Evolutionary conservation across 2,888 invertebrate species (phyloP), one percentile per base, ranked within the genome.

Genomic region (Prosapia bicincta): DNA sequence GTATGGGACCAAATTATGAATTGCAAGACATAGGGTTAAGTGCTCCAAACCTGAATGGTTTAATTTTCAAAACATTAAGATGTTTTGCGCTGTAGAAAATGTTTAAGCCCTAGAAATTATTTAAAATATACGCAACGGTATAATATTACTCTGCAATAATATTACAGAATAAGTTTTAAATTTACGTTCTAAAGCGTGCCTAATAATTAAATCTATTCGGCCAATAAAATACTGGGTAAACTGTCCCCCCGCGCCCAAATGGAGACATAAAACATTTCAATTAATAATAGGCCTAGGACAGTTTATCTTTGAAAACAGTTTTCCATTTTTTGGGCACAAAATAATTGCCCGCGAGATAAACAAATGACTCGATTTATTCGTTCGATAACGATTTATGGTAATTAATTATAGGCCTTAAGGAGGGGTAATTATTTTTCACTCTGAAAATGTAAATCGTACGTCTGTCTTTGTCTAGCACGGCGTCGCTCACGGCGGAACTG

Each of bases 401-500:
- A 74, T 74, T 74, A 74, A 74, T 74, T 74, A 74, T 74, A 74
- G 74, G 32, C 74, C 74, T 74, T 69, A 74, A 74, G 74, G 69
- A 68, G 68, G 38, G 74, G 65, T 74, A 74, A 74, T 74, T 74
- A 74, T 74, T 74, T 74, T 74, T 65, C 68, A 68, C 43, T 69
- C 65, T 38, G 68, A 74, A 74, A 68, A 74, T 74, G 74, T 74
- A 74, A 74, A 74, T 74, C 65, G 68, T 54, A 25, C 28, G 74
- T 69, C 74, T 43, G 74, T 74, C 71, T 66, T 38, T 30, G 75
- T 68, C n/a, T 20, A 54, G 13, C 71, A 70, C 65, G 75, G 69
- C 68, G 71, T 71, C 66, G 66, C 69, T 20, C 26, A 15, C 1
- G 26, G 38, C 26, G 28, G 66, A 24, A 71, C 66, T 23, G 43